Evolutionary conservation across 2,797 vertebrate species (phyloP), one percentile per base, ranked within the genome.

Genomic region (Megaceryle alcyon): DNA sequence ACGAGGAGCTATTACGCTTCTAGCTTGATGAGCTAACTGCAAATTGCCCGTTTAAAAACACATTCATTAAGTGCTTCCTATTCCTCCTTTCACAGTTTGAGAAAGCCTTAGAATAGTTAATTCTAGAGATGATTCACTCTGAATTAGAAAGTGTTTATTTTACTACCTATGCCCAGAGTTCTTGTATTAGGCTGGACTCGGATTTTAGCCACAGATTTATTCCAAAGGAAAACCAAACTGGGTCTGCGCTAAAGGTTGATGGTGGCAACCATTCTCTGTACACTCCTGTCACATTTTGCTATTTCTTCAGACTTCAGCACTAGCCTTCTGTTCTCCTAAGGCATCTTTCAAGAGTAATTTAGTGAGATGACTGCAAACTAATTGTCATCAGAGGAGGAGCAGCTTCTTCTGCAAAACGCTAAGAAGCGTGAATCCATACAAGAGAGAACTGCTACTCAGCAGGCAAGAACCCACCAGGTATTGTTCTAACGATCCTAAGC

Each of bases 21-120:
- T 43, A 29, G 75, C 60, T 82, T 80, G 90, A 94, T 82, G 68
- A 93, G 78, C 92, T 77, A 60, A 95, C 93, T 71, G 90, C 83
- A 88, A 95, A 96, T 94, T 91, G 82, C 86, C 54, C 68, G 0
- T 85, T 95, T 95, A 93, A 96, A 94, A 95, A 90, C 83, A 94
- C 65, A 87, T 92, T 92, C 86, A 93, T 96, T 95, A 94, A 90
- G 81, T 65, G 82, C 82, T 93, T 93, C 90, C 92, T 84, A 89
- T 71, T 95, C 83, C 90, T 92, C 82, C 83, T 94, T 93, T 90
- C 88, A 72, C 61, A 96, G 88, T 77, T 29, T 85, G 88, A 75
- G 88, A 94, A 94, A 61, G 85, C 73, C 82, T 41, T 61, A 39
- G 35, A 57, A 61, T 66, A 81, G 79, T 84, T 93, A 94, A 94